Evolutionary conservation across 30 jellyfish, hydroid and myxozoan genomes (phyloP).

Genomic region (Catostylus mosaicus): DNA sequence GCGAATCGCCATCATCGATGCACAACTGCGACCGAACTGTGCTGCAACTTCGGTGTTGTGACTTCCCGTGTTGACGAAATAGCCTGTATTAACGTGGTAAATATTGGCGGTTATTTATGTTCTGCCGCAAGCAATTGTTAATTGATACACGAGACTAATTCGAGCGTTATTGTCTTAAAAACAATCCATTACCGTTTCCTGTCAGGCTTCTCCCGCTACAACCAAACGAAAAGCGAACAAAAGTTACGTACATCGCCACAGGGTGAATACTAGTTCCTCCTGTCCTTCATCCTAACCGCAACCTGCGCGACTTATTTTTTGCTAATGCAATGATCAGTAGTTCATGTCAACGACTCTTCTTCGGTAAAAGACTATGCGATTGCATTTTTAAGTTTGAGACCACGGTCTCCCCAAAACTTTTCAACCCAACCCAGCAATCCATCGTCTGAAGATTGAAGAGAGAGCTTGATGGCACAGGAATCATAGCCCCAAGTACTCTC

Average conservation of each 20-base stretch:
- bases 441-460: too few species aligned
- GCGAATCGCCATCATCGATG: conserved; percentile 10
- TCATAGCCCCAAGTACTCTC: too few species aligned
- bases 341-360: too few species aligned
- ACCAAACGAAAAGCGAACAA: not conserved
- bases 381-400: too few species aligned
- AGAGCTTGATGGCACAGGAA: too few species aligned
- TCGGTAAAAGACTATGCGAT: too few species aligned
- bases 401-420: too few species aligned
- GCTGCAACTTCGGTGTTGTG: not conserved
- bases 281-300: not conserved
- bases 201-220: conserved; percentile 16
- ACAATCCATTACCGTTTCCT: conserved; percentile 39
- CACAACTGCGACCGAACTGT: not conserved
- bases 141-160: conserved; percentile 34
- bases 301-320: not conserved
- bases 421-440: too few species aligned
- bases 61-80: not conserved
- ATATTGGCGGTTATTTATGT: not conserved
- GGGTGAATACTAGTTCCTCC: not conserved
- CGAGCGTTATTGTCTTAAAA: conserved; percentile 41
- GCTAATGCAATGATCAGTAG: too few species aligned
- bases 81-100: not conserved
- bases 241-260: not conserved
- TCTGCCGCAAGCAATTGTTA: conserved; percentile 19